A percentile compares a stretch with the other conserved stretches of the same genome.
phyloP scores from a whole-genome alignment of 2,797 vertebrate genomes.

The Cuculus canorus region DNA sequence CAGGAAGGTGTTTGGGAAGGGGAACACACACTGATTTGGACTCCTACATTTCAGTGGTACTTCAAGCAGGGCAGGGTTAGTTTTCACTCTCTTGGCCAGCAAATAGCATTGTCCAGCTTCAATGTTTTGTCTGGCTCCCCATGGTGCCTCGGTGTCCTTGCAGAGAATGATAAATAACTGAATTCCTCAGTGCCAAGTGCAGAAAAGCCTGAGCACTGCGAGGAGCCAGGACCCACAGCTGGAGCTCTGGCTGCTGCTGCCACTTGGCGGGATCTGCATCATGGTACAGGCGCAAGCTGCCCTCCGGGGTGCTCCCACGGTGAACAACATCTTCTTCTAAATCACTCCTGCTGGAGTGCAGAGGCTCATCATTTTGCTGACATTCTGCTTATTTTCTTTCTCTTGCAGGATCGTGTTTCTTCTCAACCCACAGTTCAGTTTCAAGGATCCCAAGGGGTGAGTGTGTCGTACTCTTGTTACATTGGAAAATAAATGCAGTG shows the following conservation, averaged over 20 bases:
- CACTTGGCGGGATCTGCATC: accelerated
- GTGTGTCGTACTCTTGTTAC: neutral
- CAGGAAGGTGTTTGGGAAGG: neutral
- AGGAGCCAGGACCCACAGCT: neutral
- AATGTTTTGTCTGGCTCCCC: accelerated
- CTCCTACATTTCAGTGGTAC: accelerated
- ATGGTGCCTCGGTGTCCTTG: accelerated
- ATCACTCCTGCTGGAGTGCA: accelerated
- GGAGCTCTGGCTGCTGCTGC: neutral
- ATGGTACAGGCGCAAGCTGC: accelerated
- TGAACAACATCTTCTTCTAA: neutral
- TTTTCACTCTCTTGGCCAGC: neutral
- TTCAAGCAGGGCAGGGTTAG: neutral
- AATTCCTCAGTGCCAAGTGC: accelerated
- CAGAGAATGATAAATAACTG: accelerated
- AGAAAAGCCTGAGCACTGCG: neutral
- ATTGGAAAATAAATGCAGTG: neutral
- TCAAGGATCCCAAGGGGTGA: neutral
- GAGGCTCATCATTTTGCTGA: neutral
- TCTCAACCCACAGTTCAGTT: neutral
- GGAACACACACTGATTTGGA: accelerated
- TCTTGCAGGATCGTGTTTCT: neutral
- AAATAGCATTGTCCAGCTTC: accelerated
- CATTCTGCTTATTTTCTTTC: neutral
- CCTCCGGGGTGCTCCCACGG: accelerated